Percentiles rank a stretch among this genome's conserved stretches.
Conservation (phyloP, 2,113 vertebrate genomes). For the Chelonoidis abingdonii region DNA sequence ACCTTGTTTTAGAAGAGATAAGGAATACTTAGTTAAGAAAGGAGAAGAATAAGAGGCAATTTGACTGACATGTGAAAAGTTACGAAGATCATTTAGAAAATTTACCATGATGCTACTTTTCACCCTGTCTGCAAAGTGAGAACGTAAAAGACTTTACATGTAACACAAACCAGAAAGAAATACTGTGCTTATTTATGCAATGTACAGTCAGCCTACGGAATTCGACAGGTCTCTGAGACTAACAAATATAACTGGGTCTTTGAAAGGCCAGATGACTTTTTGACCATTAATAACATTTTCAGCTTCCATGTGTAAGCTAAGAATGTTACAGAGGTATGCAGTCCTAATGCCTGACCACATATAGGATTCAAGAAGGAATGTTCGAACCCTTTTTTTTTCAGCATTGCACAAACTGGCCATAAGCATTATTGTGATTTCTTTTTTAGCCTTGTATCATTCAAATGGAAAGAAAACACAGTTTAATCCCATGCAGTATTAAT, state of each 20-base stretch:
- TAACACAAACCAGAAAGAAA: background rate
- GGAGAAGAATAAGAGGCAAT: background rate
- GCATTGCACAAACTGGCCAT: background rate
- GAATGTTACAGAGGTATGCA: constrained; percentile 3
- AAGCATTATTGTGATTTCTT: background rate
- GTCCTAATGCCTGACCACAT: background rate
- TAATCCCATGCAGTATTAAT: background rate
- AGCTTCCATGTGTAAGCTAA: background rate
- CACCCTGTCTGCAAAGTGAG: background rate
- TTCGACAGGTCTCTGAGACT: background rate
- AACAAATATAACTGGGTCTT: background rate
- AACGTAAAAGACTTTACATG: background rate
- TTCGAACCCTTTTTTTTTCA: background rate
- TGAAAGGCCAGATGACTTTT: background rate
- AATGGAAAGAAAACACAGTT: background rate
- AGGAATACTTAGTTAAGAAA: background rate
- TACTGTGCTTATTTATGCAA: background rate
- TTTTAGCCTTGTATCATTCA: background rate
- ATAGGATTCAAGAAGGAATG: background rate
- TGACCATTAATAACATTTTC: background rate
- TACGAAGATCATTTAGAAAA: background rate
- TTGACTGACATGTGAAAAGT: background rate
- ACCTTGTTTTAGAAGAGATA: background rate
- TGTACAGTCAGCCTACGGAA: background rate
- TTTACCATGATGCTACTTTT: constrained; percentile 28